phyloP scores from a whole-genome alignment of 2,888 invertebrate species.

The Plutella xylostella region DNA sequence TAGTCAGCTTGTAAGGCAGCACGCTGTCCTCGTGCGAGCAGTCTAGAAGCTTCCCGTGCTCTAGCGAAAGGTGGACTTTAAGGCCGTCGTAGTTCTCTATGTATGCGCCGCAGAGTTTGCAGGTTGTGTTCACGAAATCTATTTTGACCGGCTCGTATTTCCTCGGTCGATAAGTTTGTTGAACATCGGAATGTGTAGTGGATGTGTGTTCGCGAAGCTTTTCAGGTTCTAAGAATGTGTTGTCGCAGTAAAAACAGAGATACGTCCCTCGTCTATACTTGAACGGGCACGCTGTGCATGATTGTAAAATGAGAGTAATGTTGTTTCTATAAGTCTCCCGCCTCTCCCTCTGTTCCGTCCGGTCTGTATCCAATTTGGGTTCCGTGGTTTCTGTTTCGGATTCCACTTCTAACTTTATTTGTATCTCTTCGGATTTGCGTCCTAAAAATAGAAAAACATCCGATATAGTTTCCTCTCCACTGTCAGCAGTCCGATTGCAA shows the following conservation, averaged over 20 bases:
- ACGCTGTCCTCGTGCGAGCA: constrained; percentile 46
- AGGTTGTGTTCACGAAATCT: constrained; percentile 42
- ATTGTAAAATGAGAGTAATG: constrained; percentile 41
- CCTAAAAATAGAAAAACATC: constrained; percentile 66
- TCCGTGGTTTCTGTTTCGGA: constrained; percentile 24
- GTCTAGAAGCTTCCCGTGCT: constrained; percentile 44
- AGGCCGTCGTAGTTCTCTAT: constrained; percentile 39
- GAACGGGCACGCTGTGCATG: constrained; percentile 55
- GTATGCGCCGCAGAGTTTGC: constrained; percentile 39
- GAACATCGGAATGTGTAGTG: constrained; percentile 33
- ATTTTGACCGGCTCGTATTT: constrained; percentile 59
- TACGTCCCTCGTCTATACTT: constrained; percentile 57
- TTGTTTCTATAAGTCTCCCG: constrained; percentile 51
- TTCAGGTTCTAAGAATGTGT: constrained; percentile 49
- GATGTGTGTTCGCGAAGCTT: constrained; percentile 48
- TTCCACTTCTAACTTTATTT: constrained; percentile 38
- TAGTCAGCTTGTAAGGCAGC: constrained; percentile 51
- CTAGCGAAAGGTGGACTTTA: constrained; percentile 37
- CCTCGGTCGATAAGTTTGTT: constrained; percentile 37
- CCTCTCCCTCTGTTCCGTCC: constrained; percentile 32
- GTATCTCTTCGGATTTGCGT: constrained; percentile 41
- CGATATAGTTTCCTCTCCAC: constrained; percentile 37
- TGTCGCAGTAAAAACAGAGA: constrained; percentile 53
- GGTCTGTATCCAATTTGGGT: constrained; percentile 6
- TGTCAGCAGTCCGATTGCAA: too few species aligned